Conservation (phyloP, 2,797 vertebrate species). For the Morelia viridis region DNA sequence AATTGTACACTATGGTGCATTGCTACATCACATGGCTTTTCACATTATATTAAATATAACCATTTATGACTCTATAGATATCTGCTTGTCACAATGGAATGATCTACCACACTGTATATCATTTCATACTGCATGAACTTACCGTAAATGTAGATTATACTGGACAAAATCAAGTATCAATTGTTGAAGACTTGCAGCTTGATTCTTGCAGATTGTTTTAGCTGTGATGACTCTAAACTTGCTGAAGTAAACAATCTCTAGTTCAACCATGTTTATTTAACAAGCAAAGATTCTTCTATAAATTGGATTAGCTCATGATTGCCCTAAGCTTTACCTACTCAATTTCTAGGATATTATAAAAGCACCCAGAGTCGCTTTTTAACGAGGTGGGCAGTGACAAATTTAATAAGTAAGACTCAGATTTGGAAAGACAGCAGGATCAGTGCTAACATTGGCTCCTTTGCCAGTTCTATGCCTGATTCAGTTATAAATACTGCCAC, state of each 20-base stretch:
- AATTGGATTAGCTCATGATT: neutral
- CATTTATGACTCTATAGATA: slow-evolving; percentile 52
- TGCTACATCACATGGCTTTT: slow-evolving; percentile 57
- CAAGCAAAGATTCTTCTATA: neutral
- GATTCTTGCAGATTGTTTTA: neutral
- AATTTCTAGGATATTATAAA: neutral
- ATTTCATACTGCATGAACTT: slow-evolving; percentile 11
- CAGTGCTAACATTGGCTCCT: neutral
- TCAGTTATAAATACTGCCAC: neutral
- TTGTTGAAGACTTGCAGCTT: slow-evolving; percentile 1
- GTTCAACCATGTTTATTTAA: neutral
- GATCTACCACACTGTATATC: slow-evolving; percentile 11
- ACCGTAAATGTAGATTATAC: neutral
- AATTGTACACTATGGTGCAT: slow-evolving; percentile 19
- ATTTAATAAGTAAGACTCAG: too few species aligned
- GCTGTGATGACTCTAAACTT: neutral
- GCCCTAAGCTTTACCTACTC: neutral
- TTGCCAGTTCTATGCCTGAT: neutral
- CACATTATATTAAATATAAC: slow-evolving; percentile 52
- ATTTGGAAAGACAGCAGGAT: neutral
- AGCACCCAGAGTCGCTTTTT: too few species aligned
- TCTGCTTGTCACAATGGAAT: slow-evolving; percentile 58
- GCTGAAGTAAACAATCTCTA: neutral
- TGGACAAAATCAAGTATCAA: neutral
- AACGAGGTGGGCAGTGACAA: too few species aligned